Base-by-base conservation (phyloP, 2,888 invertebrate species). In the Brachynemurus nebulosus region DNA sequence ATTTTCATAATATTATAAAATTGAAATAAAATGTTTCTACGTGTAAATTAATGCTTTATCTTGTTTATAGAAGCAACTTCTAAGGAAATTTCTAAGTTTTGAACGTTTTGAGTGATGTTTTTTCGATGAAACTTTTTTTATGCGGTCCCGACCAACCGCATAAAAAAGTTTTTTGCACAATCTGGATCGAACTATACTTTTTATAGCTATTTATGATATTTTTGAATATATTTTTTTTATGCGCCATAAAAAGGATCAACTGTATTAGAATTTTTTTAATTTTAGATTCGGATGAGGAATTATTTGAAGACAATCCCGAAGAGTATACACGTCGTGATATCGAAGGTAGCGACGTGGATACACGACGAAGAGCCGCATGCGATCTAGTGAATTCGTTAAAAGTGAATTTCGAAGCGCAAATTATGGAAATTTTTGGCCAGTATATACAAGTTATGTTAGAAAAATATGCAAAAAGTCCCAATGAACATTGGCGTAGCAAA, bases 291-390 rank as follows among this genome's bases (percentile, higher is more conserved):
- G 98, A 99, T 65, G 85, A 91, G 63, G 98, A 98, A 62, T 63
- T 95, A 36, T 98, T 98, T 65, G 93, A 95, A 63, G 96, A 97
- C 60, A 97, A 96, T 60, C 90, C 98, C 0, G 95, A 98, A 58
- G 98, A 99, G 66, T 44, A 92, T 59, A 91, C 93, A 48, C 72
- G 92, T 3, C 71, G 93, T 21, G 98, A 98, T 65, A 91, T 99
- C 50, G 98, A 98, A 68, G 97, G 97, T 5, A 93, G 95, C 7
- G 98, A 99, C 66, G 85, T 95, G 48, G 96, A 96, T 63, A 98
- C 98, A 0, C 71, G 98, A 41, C 74, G 98, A 18, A 73, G 97
- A 50, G 90, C 98, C 18, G 96, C 97, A 37, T 95, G 96, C 67
- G 97, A 99, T 70, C 74, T 98, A 44, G 96, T 98, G 17, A 85